These are phyloP conservation scores for Drosophila percnosoma DNA, from an alignment of 2,888 invertebrate genomes.

Conservation along the genomic window DNA sequence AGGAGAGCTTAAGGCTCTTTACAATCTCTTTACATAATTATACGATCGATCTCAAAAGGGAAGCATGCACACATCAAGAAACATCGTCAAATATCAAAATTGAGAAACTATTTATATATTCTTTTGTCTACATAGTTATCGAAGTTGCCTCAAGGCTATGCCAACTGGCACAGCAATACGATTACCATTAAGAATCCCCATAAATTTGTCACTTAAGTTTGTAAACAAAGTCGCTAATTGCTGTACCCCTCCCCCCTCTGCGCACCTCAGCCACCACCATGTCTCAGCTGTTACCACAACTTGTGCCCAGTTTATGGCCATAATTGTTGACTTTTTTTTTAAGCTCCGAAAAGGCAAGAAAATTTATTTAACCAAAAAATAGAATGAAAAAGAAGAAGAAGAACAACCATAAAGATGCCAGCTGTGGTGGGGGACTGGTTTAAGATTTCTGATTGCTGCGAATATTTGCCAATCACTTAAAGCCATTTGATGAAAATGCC, in stretches of 20 bases:
- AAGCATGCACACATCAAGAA: not conserved
- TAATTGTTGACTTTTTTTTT: conserved; percentile 66
- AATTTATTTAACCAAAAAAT: conserved; percentile 16
- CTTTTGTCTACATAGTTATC: conserved; percentile 25
- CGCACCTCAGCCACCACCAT: not conserved
- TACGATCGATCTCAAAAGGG: not conserved
- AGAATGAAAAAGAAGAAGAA: conserved; percentile 11
- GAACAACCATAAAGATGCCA: conserved; percentile 4
- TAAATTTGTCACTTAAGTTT: conserved; percentile 68
- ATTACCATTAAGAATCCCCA: conserved; percentile 64
- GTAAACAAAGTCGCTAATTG: conserved; percentile 75
- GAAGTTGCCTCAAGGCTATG: conserved; percentile 41
- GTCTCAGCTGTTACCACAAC: conserved; percentile 7
- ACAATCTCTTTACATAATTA: conserved; percentile 7
- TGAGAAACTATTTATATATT: conserved; percentile 31
- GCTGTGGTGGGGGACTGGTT: conserved; percentile 30
- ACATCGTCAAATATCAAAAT: conserved; percentile 1
- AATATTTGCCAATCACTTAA: conserved; percentile 76
- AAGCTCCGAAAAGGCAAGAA: conserved; percentile 28
- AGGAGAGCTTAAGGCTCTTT: not conserved
- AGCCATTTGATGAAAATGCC: conserved; percentile 38
- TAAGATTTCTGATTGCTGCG: conserved; percentile 59
- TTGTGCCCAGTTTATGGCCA: conserved; percentile 39
- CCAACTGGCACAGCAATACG: conserved; percentile 44
- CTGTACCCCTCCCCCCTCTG: conserved; percentile 14